These are phyloP conservation scores for Drosophila parthenogenetica DNA, from an alignment of 2,888 invertebrate species.

Conservation along the genomic window DNA sequence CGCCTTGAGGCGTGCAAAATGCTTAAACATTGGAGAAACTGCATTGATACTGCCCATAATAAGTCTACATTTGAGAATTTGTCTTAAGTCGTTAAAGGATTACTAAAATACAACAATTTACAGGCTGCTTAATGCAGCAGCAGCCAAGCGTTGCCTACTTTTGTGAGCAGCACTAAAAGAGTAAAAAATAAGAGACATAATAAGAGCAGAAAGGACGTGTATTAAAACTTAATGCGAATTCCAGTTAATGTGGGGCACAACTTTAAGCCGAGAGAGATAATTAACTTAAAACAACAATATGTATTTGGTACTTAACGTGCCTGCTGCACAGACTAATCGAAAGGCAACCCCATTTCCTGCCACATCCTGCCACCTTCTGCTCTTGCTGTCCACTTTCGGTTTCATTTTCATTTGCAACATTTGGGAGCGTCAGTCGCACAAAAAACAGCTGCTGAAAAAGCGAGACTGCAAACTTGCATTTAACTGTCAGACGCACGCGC, in stretches of 20 bases:
- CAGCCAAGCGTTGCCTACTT: slow-evolving; percentile 56
- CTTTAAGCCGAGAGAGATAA: slow-evolving; percentile 8
- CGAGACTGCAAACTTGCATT: slow-evolving; percentile 20
- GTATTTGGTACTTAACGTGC: slow-evolving; percentile 33
- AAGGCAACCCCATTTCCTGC: neutral
- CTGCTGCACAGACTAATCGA: slow-evolving; percentile 14
- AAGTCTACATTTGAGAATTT: neutral
- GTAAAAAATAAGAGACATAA: neutral
- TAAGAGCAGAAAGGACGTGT: neutral
- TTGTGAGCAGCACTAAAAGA: slow-evolving; percentile 20
- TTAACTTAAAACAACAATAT: slow-evolving; percentile 23
- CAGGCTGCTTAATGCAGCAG: neutral
- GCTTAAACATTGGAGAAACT: too few species aligned
- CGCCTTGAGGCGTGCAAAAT: neutral
- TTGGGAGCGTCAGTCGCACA: slow-evolving; percentile 26
- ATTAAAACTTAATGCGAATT: too few species aligned
- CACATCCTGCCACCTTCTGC: neutral
- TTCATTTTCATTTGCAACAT: slow-evolving; percentile 53
- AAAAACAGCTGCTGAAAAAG: slow-evolving; percentile 37
- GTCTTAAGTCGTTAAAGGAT: neutral
- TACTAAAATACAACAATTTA: neutral
- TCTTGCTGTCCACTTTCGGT: slow-evolving; percentile 22
- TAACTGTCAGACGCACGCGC: slow-evolving; percentile 63
- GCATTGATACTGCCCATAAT: too few species aligned
- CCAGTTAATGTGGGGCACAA: too few species aligned